phyloP scores from a whole-genome alignment of 2,797 vertebrate species.

The Sebastolobus alascanus region DNA sequence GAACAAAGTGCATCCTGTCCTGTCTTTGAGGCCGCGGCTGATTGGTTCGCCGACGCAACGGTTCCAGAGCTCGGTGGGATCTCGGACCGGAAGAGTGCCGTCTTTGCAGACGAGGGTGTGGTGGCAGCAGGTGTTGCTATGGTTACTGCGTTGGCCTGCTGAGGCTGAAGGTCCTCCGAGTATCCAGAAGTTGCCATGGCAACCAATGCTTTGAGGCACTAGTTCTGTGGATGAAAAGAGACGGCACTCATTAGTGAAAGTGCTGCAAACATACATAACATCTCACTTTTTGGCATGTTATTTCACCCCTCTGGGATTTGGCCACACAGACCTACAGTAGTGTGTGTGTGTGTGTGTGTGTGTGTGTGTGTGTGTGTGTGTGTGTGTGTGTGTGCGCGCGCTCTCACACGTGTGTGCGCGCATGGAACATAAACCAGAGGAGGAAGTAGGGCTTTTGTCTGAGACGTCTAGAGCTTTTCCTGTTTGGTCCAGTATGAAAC shows the following conservation, averaged over 20 bases:
- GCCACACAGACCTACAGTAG: not conserved
- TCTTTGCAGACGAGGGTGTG: constrained; percentile 81
- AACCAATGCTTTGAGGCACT: constrained; percentile 72
- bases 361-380: too few relatives aligned
- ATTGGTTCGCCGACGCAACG: constrained; percentile 66
- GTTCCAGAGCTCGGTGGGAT: constrained; percentile 80
- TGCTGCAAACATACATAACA: constrained; percentile 11
- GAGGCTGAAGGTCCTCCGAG: constrained; percentile 90
- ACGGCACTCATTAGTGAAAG: constrained; percentile 47
- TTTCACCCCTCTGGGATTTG: not conserved
- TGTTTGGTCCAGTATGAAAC: constrained; percentile 49
- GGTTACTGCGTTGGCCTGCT: constrained; percentile 83
- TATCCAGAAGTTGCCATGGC: constrained; percentile 93
- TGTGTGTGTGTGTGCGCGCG: not conserved
- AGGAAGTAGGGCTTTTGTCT: constrained; percentile 74
- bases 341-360: not conserved
- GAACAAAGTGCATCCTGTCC: constrained; percentile 79
- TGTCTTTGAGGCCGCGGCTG: constrained; percentile 68
- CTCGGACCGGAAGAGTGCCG: constrained; percentile 88
- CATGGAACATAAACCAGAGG: constrained; percentile 45
- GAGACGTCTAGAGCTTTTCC: constrained; percentile 62
- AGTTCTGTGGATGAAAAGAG: constrained; percentile 70
- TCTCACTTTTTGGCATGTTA: constrained; percentile 9
- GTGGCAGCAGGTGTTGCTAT: constrained; percentile 79
- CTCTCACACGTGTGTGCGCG: not conserved